Evolutionary conservation across 2,113 vertebrate species (phyloP).

Genomic region (Tapirus terrestris): DNA sequence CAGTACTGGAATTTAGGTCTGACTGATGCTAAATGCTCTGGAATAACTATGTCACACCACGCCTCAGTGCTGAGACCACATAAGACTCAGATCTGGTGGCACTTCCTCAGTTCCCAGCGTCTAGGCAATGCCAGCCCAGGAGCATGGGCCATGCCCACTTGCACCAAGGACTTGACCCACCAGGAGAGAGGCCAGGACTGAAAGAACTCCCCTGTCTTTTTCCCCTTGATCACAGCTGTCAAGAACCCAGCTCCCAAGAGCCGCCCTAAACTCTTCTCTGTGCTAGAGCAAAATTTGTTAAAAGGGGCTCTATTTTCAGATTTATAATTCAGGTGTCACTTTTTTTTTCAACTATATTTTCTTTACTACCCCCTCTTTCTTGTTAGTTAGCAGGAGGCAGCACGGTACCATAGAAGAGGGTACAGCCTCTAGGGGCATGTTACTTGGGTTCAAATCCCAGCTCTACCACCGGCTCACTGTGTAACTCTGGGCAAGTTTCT

Average conservation of each 20-base stretch:
- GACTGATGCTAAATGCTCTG: not conserved
- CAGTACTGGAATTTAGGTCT: not conserved
- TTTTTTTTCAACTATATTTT: not conserved
- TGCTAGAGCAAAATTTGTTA: not conserved
- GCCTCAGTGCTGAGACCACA: not conserved
- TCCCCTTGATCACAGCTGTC: not conserved
- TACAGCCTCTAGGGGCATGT: not conserved
- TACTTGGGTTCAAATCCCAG: not conserved
- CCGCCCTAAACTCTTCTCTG: not conserved
- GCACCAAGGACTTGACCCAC: not conserved
- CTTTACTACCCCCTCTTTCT: not conserved
- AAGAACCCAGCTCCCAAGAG: not conserved
- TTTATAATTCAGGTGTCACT: not conserved
- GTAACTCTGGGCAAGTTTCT: not conserved
- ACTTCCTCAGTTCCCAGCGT: not conserved
- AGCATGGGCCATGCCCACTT: not conserved
- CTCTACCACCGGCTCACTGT: not conserved
- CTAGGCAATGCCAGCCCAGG: not conserved
- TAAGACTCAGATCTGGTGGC: not conserved
- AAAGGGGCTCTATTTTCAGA: not conserved
- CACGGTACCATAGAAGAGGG: no score
- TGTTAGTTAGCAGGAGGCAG: not conserved
- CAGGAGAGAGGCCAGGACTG: not conserved
- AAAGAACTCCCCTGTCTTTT: not conserved
- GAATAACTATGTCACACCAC: not conserved